Percentiles rank a stretch among this genome's conserved stretches.
These are phyloP conservation scores for Cossypha caffra DNA, from an alignment of 2,797 vertebrate species.

Conservation along the genomic window DNA sequence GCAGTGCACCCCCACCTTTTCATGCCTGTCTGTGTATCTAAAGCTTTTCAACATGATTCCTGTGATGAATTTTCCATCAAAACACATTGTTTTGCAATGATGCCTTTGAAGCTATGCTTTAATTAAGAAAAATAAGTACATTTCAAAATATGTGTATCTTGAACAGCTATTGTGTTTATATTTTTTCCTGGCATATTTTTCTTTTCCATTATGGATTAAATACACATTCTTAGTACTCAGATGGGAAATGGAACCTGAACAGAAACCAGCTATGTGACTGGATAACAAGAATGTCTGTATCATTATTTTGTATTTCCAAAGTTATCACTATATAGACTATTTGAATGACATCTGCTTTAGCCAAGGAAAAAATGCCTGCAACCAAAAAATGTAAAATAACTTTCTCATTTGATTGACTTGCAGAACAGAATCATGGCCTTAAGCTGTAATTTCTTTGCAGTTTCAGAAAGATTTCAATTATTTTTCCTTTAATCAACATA, in stretches of 20 bases:
- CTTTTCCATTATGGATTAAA: neutral
- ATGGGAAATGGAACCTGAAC: neutral
- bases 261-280: neutral
- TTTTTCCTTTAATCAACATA: slow-evolving; percentile 4
- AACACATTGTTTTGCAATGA: neutral
- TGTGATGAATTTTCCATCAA: neutral
- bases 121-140: neutral
- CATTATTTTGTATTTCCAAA: neutral
- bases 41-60: neutral
- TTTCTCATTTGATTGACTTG: neutral
- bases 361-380: neutral
- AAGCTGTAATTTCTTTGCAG: neutral
- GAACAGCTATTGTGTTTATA: neutral
- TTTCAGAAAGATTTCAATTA: neutral
- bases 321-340: neutral
- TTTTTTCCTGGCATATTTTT: neutral
- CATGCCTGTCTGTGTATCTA: neutral
- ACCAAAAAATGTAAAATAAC: neutral
- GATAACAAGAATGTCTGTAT: neutral
- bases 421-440: neutral
- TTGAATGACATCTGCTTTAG: neutral
- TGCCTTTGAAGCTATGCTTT: neutral
- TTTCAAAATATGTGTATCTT: neutral
- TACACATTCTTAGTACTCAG: neutral
- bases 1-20: neutral